Conservation (phyloP, 1,140 invertebrate species). For the Hyphantria cunea region DNA sequence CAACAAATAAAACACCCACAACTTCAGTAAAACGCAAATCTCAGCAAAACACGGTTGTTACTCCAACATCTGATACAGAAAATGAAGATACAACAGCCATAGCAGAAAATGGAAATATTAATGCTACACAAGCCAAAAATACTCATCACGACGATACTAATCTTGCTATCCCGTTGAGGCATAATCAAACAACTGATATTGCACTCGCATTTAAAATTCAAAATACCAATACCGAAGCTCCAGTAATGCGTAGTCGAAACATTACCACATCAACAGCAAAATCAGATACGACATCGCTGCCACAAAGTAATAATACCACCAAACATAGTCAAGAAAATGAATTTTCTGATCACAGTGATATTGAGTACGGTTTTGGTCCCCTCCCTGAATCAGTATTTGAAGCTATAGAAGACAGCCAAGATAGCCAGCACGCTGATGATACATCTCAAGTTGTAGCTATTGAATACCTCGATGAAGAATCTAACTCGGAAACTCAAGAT, state of each 20-base stretch:
- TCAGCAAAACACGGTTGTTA: too few relatives aligned
- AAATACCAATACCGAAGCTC: background rate
- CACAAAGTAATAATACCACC: background rate
- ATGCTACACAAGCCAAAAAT: too few relatives aligned
- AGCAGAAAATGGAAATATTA: too few relatives aligned
- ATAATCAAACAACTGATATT: too few relatives aligned
- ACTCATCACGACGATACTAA: too few relatives aligned
- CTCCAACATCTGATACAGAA: too few relatives aligned
- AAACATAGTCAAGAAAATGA: constrained; percentile 28
- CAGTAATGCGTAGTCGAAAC: background rate
- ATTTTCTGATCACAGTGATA: constrained; percentile 61
- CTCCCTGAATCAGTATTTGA: constrained; percentile 61
- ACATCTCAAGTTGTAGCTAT: constrained; percentile 13
- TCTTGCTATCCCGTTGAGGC: too few relatives aligned
- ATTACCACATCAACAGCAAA: too few relatives aligned
- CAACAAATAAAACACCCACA: too few relatives aligned
- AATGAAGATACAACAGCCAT: too few relatives aligned
- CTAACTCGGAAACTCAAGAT: background rate
- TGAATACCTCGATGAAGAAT: background rate
- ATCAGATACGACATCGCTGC: background rate
- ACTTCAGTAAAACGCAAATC: too few relatives aligned
- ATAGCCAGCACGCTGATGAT: constrained; percentile 17
- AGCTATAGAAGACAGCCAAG: constrained; percentile 61
- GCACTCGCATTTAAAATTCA: background rate
- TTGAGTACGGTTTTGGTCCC: constrained; percentile 49